phyloP scores from a whole-genome alignment of 2,888 invertebrate genomes.

The Phengaris arion region DNA sequence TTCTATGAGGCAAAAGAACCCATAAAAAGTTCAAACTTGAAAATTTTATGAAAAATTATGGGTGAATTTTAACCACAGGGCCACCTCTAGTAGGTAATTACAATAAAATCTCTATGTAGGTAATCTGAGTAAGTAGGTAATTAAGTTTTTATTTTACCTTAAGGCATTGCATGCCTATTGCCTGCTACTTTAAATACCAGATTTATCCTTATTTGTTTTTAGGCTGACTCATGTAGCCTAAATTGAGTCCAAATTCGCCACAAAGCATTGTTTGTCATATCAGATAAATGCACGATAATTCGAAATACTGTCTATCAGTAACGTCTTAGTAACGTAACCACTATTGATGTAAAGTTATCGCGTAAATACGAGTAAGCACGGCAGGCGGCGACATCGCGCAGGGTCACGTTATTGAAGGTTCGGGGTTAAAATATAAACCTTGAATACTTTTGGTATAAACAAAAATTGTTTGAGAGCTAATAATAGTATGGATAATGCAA shows the following conservation, averaged over 20 bases:
- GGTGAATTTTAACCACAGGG: no score
- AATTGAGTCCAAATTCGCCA: neutral
- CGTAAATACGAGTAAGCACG: slow-evolving; percentile 3
- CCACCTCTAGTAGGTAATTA: no score
- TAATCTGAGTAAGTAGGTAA: no score
- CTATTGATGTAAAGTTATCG: slow-evolving; percentile 20
- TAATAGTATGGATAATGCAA: neutral
- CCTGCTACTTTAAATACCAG: no score
- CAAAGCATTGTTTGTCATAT: neutral
- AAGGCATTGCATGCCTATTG: no score
- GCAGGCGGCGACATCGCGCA: slow-evolving; percentile 22
- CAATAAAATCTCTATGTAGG: no score
- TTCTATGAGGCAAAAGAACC: no score
- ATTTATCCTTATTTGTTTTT: no score
- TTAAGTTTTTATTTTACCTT: no score
- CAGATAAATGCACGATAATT: neutral
- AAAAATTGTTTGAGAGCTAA: neutral
- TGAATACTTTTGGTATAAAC: neutral
- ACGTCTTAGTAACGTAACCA: neutral
- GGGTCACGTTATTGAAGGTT: neutral
- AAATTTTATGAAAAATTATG: no score
- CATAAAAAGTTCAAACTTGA: no score
- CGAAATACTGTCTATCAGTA: neutral
- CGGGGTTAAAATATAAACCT: neutral
- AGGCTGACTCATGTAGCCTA: no score